These are phyloP conservation scores for Elmis aenea DNA, from an alignment of 2,888 invertebrate species.

Conservation along the genomic window DNA sequence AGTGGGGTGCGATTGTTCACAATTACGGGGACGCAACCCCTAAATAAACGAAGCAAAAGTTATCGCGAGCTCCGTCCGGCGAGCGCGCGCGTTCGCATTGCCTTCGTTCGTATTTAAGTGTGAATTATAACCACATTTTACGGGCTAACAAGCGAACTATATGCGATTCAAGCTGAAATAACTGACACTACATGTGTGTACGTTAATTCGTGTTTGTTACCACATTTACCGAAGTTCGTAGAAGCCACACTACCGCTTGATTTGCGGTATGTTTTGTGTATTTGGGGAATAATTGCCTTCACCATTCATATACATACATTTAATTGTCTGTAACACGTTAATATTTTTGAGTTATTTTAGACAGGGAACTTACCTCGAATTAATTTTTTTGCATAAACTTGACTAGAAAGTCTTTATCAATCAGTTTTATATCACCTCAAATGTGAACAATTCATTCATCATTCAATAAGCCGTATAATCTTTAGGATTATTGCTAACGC, in stretches of 20 bases:
- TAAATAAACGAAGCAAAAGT: no score
- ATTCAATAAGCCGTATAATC: no score
- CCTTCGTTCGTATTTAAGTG: slow-evolving; percentile 15
- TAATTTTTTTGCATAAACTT: no score
- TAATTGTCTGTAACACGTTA: background rate
- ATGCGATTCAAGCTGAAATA: slow-evolving; percentile 19
- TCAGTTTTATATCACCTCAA: no score
- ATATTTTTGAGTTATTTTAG: no score
- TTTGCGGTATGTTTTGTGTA: slow-evolving; percentile 36
- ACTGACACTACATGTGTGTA: slow-evolving; percentile 27
- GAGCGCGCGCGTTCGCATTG: slow-evolving; percentile 4
- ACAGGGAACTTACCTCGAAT: no score
- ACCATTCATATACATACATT: slow-evolving; percentile 31
- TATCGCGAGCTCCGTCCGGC: no score
- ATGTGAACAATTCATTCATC: no score
- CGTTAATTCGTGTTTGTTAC: slow-evolving; percentile 29
- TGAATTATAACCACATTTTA: slow-evolving; percentile 18
- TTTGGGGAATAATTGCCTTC: slow-evolving; percentile 37
- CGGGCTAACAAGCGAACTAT: slow-evolving; percentile 18
- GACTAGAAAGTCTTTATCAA: no score
- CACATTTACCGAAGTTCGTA: slow-evolving; percentile 20
- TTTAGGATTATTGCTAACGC: no score
- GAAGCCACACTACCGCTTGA: slow-evolving; percentile 28
- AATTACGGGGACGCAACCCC: no score
- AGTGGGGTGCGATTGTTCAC: no score